These are phyloP conservation scores for silkworm (Bombyx mori) DNA, from an alignment of 1,140 invertebrate genomes.

Conservation along the genomic window ASM3026992v2 NC_085117.1:8020001-8020500, in stretches of 20 bases:
- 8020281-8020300: background rate
- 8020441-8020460: slow-evolving; percentile 55
- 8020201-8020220: too few species aligned
- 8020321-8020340: slow-evolving; percentile 18
- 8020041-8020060: too few species aligned
- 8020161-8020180: slow-evolving; percentile 65
- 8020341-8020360: slow-evolving; percentile 38
- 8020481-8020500: slow-evolving; percentile 22
- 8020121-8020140: slow-evolving; percentile 30
- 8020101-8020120: slow-evolving; percentile 21
- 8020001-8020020: too few species aligned
- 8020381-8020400: slow-evolving; percentile 28
- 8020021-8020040: too few species aligned
- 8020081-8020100: slow-evolving; percentile 1
- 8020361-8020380: slow-evolving; percentile 58
- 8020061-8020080: too few species aligned
- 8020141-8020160: slow-evolving; percentile 67
- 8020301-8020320: slow-evolving; percentile 12
- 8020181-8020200: slow-evolving; percentile 20
- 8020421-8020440: slow-evolving; percentile 68
- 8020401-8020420: slow-evolving; percentile 15
- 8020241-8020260: background rate
- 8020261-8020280: too few species aligned
- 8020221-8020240: too few species aligned
- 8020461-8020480: slow-evolving; percentile 20